Evolutionary conservation across 1,140 invertebrate species (phyloP).

Genomic region (Sinella curviseta): DNA sequence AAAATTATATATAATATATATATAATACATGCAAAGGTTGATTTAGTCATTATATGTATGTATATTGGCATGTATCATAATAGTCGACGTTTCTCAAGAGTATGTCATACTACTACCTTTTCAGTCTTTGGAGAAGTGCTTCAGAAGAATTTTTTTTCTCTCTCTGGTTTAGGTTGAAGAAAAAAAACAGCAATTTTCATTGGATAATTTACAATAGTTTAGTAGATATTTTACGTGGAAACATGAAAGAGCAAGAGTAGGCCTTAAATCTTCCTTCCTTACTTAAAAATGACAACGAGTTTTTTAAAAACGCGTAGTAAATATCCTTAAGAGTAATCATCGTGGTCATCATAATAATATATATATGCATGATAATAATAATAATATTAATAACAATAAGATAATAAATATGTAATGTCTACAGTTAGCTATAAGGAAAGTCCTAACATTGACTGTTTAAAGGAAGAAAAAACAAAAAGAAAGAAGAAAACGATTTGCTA

Average conservation of each 20-base stretch:
- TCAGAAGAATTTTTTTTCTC: neutral
- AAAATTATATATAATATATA: neutral
- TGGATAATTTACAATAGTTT: neutral
- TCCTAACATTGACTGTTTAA: too few relatives aligned
- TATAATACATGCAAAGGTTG: neutral
- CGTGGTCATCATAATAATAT: too few relatives aligned
- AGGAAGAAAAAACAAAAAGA: too few relatives aligned
- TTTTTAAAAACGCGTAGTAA: too few relatives aligned
- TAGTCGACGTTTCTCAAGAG: neutral
- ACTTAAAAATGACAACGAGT: too few relatives aligned
- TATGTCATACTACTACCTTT: constrained; percentile 2
- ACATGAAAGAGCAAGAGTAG: constrained; percentile 24
- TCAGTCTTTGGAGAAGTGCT: constrained; percentile 26
- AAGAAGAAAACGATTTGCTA: too few relatives aligned
- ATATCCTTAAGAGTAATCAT: too few relatives aligned
- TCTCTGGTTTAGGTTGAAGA: neutral
- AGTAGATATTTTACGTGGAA: neutral
- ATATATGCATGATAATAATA: too few relatives aligned
- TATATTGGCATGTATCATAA: neutral
- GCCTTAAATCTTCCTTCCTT: neutral
- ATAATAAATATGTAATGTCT: too few relatives aligned
- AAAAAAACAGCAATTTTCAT: neutral
- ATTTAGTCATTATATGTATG: neutral
- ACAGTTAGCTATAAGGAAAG: too few relatives aligned
- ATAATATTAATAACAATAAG: too few relatives aligned